Evolutionary conservation across 1,140 invertebrate genomes (phyloP).

Genomic region (Olivierus martensii): DNA sequence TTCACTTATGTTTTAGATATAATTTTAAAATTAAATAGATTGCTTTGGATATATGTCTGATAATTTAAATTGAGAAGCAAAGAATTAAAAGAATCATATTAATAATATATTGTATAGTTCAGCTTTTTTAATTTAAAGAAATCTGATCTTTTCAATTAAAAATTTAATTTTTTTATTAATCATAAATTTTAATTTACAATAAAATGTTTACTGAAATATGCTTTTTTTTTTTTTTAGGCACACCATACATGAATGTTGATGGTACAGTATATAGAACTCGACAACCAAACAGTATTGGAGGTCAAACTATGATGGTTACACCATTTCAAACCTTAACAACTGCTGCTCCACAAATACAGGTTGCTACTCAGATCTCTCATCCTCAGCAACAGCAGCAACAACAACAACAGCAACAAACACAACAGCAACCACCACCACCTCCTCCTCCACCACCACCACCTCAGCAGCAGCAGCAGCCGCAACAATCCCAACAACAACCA

Average conservation of each 20-base stretch:
- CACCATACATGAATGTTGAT: constrained; percentile 40
- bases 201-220: too few species aligned
- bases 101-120: too few species aligned
- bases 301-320: constrained; percentile 19
- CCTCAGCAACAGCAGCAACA: constrained; percentile 5
- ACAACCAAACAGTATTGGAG: constrained; percentile 36
- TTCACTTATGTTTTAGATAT: too few species aligned
- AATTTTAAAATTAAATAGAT: too few species aligned
- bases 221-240: not conserved
- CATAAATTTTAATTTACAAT: too few species aligned
- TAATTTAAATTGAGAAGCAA: too few species aligned
- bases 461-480: not conserved
- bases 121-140: too few species aligned
- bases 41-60: too few species aligned
- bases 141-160: too few species aligned
- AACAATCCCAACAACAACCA: constrained; percentile 1
- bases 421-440: constrained; percentile 4
- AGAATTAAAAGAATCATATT: too few species aligned
- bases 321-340: constrained; percentile 11
- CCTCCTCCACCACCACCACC: constrained; percentile 3
- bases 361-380: not conserved
- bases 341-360: constrained; percentile 6
- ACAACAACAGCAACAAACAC: constrained; percentile 6
- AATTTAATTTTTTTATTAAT: too few species aligned
- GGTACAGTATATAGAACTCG: constrained; percentile 57